A percentile compares a stretch with the other conserved stretches of the same genome.
These are phyloP conservation scores for Lucifuga dentata DNA, from an alignment of 2,113 vertebrate genomes.

Conservation along the genomic window DNA sequence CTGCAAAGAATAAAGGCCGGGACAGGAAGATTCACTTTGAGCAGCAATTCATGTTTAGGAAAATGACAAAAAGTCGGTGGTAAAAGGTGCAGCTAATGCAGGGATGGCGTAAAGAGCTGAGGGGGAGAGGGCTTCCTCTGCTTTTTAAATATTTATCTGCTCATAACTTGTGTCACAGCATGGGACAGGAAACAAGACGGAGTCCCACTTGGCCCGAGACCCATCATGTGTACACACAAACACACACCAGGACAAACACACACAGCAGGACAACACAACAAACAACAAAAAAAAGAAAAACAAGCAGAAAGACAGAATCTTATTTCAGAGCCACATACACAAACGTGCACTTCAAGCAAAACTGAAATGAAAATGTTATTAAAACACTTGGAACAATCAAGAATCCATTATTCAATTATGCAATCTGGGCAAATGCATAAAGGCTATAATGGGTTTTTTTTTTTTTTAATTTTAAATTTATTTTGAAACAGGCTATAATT, in stretches of 20 bases:
- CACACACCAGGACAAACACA: constrained; percentile 45
- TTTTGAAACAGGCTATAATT: too few relatives aligned
- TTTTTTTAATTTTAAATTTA: too few relatives aligned
- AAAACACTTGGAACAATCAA: too few relatives aligned
- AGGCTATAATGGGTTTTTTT: too few relatives aligned
- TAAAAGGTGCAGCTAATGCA: constrained; percentile 53
- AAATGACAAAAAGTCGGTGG: constrained; percentile 9
- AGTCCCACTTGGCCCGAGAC: constrained; percentile 46
- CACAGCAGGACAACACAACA: too few relatives aligned
- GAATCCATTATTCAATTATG: too few relatives aligned
- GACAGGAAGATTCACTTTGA: constrained; percentile 29
- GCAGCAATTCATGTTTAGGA: constrained; percentile 50
- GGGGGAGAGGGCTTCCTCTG: constrained; percentile 56
- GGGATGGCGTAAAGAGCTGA: constrained; percentile 28
- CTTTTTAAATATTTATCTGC: constrained; percentile 79
- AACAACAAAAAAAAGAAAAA: constrained; percentile 19
- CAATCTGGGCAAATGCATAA: too few relatives aligned
- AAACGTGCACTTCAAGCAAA: too few relatives aligned
- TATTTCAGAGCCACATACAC: constrained; percentile 28
- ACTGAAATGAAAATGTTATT: too few relatives aligned
- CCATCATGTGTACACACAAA: constrained; percentile 48
- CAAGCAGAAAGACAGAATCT: constrained; percentile 54
- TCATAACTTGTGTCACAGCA: constrained; percentile 60
- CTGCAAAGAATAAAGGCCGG: constrained; percentile 47
- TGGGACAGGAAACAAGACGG: constrained; percentile 64